phyloP scores from a whole-genome alignment of 2,797 vertebrate genomes.

The Cossypha polioptera region DNA sequence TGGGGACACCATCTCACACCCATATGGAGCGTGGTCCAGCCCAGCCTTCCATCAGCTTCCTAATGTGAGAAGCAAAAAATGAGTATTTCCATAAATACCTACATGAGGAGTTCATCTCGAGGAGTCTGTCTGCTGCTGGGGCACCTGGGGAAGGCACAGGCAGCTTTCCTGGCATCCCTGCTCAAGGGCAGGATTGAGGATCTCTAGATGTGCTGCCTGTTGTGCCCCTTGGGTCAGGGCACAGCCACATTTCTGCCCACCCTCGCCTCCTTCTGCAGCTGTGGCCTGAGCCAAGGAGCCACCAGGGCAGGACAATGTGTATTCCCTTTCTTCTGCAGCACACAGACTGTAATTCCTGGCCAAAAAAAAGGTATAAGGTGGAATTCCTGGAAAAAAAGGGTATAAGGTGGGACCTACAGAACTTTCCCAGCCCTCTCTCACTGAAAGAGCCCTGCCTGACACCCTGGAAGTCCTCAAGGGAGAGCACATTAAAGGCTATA shows the following conservation, averaged over 20 bases:
- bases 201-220: no score
- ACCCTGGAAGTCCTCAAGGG: background rate
- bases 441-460: background rate
- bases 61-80: rapidly evolving
- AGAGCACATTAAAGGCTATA: background rate
- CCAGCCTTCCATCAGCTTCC: background rate
- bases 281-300: background rate
- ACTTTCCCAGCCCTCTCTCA: background rate
- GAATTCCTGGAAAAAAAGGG: background rate
- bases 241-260: background rate
- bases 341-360: background rate
- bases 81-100: background rate
- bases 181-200: background rate
- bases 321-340: background rate
- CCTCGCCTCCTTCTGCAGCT: background rate
- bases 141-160: background rate
- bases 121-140: background rate
- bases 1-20: background rate
- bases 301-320: rapidly evolving
- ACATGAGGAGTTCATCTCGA: background rate
- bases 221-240: background rate
- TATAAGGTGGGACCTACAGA: background rate
- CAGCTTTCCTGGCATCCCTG: background rate
- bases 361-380: background rate
- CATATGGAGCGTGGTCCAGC: rapidly evolving